A percentile compares a stretch with the other conserved stretches of the same genome.
phyloP scores from a whole-genome alignment of 2,797 vertebrate species.

The Danio aesculapii region DNA sequence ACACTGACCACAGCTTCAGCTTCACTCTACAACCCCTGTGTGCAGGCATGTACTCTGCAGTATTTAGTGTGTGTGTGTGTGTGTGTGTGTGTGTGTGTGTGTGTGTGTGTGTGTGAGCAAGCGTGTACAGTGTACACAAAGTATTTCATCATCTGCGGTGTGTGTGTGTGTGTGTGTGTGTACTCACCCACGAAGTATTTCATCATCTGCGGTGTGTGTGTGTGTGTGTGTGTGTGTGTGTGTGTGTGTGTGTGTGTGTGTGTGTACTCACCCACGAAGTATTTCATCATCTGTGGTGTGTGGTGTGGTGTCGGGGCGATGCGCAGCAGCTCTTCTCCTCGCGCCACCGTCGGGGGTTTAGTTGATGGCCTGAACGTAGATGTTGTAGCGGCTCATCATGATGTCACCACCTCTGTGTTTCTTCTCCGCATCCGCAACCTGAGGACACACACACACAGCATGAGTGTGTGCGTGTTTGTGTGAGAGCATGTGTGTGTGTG shows the following conservation, averaged over 20 bases:
- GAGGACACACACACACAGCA: not conserved
- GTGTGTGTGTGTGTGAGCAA: no score
- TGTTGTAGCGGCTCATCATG: constrained; percentile 92
- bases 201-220: no score
- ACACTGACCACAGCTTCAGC: not conserved
- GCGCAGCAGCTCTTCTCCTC: constrained; percentile 92
- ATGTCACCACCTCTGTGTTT: constrained; percentile 91
- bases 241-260: no score
- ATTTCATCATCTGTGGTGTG: constrained; percentile 96
- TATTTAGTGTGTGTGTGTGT: no score
- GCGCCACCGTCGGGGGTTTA: constrained; percentile 94
- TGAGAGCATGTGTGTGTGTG: not conserved
- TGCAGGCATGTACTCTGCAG: no score
- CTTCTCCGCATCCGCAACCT: constrained; percentile 94
- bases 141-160: no score
- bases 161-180: no score
- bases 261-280: constrained; percentile 88
- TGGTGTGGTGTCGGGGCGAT: constrained; percentile 96
- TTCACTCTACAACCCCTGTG: not conserved
- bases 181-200: no score
- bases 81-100: no score
- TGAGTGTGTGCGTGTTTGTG: not conserved
- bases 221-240: no score
- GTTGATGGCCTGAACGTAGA: constrained; percentile 98
- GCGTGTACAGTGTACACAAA: no score